These are phyloP conservation scores for Platerodrilus igneus DNA, from an alignment of 2,888 invertebrate genomes.

Conservation along the genomic window DNA sequence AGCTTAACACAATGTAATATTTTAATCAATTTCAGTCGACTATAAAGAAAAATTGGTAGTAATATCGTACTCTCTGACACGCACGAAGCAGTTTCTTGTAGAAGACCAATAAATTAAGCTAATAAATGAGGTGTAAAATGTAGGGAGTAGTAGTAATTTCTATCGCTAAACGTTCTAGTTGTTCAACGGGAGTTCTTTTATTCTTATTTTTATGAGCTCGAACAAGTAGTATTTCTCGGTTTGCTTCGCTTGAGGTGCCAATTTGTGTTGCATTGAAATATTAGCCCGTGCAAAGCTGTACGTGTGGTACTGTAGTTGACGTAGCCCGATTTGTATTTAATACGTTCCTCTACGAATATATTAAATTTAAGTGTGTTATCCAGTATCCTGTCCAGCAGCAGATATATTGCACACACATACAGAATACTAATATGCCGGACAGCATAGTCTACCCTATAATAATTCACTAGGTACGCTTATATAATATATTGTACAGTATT, in stretches of 20 bases:
- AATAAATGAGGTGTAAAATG: conserved; percentile 28
- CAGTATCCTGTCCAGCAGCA: conserved; percentile 27
- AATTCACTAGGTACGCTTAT: too few species aligned
- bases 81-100: conserved; percentile 20
- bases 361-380: conserved; percentile 32
- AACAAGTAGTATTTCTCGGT: conserved; percentile 10
- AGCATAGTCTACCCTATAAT: too few species aligned
- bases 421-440: conserved; percentile 32
- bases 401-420: conserved; percentile 26
- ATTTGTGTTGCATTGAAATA: too few species aligned
- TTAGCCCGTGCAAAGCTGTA: too few species aligned
- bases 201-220: conserved; percentile 5
- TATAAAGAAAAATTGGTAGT: too few species aligned
- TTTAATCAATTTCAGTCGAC: too few species aligned
- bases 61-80: conserved; percentile 15
- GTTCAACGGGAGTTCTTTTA: conserved; percentile 12
- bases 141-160: conserved; percentile 24
- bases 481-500: too few species aligned
- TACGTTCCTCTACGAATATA: conserved; percentile 30
- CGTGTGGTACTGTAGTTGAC: too few species aligned
- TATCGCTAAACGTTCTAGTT: conserved; percentile 15
- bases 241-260: too few species aligned
- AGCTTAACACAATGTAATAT: too few species aligned
- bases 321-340: conserved; percentile 31
- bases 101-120: conserved; percentile 25